phyloP scores from a whole-genome alignment of 2,888 invertebrate genomes.

The Netelia inedita region DNA sequence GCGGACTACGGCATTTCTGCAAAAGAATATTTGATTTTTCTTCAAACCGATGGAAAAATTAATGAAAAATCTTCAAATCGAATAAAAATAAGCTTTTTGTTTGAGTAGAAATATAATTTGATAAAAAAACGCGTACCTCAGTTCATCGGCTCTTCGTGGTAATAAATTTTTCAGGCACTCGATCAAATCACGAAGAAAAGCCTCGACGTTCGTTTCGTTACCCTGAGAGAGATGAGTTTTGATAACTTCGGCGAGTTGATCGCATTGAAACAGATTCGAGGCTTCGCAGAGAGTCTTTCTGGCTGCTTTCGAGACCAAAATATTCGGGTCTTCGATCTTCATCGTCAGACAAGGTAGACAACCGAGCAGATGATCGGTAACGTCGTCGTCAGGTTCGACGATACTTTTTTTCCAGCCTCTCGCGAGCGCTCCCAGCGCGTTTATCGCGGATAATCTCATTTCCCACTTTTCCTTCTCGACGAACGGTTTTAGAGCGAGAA shows the following conservation, averaged over 20 bases:
- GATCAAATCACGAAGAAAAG: constrained; percentile 76
- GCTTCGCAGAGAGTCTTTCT: constrained; percentile 77
- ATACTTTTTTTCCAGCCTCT: constrained; percentile 76
- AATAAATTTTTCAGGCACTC: constrained; percentile 77
- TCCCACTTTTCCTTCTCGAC: constrained; percentile 82
- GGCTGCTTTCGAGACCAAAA: constrained; percentile 76
- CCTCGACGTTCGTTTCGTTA: constrained; percentile 73
- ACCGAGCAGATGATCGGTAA: constrained; percentile 80
- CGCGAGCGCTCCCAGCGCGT: constrained; percentile 77
- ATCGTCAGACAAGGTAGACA: constrained; percentile 81
- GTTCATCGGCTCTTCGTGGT: constrained; percentile 80
- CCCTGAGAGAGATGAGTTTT: constrained; percentile 73
- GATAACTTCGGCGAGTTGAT: constrained; percentile 74
- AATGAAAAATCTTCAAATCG: background rate
- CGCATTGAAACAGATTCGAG: constrained; percentile 76
- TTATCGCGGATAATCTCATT: constrained; percentile 79
- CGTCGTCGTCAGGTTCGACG: constrained; percentile 74
- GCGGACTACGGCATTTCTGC: constrained; percentile 79
- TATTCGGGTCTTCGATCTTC: constrained; percentile 78
- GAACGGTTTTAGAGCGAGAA: constrained; percentile 81
- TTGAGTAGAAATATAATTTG: background rate
- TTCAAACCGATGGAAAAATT: background rate
- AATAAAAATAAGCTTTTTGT: constrained; percentile 11
- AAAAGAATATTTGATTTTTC: constrained; percentile 15
- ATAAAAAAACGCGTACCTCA: constrained; percentile 75